Conservation (phyloP, 2,797 vertebrate species). For the Labeo calbasu region DNA sequence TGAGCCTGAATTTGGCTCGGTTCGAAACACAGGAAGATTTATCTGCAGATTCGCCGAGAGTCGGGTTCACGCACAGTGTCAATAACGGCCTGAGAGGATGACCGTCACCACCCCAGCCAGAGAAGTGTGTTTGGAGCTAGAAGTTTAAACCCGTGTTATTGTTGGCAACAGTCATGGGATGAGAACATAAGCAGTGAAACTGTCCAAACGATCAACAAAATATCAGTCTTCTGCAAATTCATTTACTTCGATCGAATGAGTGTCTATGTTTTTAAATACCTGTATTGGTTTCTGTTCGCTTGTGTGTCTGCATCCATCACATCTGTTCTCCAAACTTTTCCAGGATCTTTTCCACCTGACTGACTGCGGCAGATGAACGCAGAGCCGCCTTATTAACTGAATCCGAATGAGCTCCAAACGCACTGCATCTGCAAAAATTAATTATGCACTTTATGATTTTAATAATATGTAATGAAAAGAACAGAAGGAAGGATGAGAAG, state of each 20-base stretch:
- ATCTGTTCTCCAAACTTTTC: slow-evolving; percentile 46
- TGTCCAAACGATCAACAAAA: slow-evolving; percentile 16
- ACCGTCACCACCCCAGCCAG: slow-evolving; percentile 17
- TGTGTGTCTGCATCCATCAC: background rate
- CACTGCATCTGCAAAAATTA: slow-evolving; percentile 76
- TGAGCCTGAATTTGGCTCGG: slow-evolving; percentile 18
- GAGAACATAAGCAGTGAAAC: slow-evolving; percentile 23
- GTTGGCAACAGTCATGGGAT: slow-evolving; percentile 18
- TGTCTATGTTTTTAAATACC: background rate
- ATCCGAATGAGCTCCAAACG: slow-evolving; percentile 59
- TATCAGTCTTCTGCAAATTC: background rate
- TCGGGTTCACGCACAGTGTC: slow-evolving; percentile 32
- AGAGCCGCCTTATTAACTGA: slow-evolving; percentile 46
- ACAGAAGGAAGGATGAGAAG: slow-evolving; percentile 66
- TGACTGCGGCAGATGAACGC: slow-evolving; percentile 29
- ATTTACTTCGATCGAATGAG: slow-evolving; percentile 1
- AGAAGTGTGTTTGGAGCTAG: slow-evolving; percentile 29
- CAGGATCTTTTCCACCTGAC: slow-evolving; percentile 44
- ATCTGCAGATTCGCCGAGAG: slow-evolving; percentile 24
- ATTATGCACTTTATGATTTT: slow-evolving; percentile 77
- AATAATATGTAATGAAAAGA: slow-evolving; percentile 70
- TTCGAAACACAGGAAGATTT: slow-evolving; percentile 29
- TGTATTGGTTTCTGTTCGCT: slow-evolving; percentile 12
- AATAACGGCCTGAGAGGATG: slow-evolving; percentile 39
- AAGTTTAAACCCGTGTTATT: slow-evolving; percentile 32